Evolutionary conservation across 92 coral and sea anemone species (phyloP).

Genomic region (Heliopora coerulea): DNA sequence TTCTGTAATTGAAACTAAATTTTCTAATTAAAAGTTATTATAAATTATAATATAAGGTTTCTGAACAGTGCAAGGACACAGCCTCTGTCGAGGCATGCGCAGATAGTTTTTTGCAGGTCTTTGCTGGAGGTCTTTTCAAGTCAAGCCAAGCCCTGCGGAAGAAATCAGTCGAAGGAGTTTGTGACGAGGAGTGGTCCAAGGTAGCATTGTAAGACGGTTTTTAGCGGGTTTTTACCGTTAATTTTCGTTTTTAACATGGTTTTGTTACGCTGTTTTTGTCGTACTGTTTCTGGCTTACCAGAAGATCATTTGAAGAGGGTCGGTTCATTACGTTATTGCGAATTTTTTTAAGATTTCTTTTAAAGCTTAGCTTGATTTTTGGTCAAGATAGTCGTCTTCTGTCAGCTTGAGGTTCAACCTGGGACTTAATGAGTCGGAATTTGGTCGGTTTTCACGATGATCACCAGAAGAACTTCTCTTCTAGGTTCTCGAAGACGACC

Average conservation of each 20-base stretch:
- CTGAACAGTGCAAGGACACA: too few relatives aligned
- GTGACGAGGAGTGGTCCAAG: conserved; percentile 42
- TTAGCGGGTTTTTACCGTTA: conserved; percentile 25
- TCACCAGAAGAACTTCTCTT: conserved; percentile 15
- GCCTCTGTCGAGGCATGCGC: too few relatives aligned
- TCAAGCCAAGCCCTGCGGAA: conserved; percentile 27
- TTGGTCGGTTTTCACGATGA: conserved; percentile 17
- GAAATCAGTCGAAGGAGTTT: conserved; percentile 45
- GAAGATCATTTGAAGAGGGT: conserved; percentile 14
- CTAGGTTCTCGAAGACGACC: conserved; percentile 17
- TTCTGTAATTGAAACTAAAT: too few relatives aligned
- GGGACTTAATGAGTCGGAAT: background rate
- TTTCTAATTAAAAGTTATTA: too few relatives aligned
- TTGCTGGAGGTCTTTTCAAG: conserved; percentile 40
- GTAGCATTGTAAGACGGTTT: conserved; percentile 30
- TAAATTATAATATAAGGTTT: too few relatives aligned
- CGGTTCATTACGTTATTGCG: conserved; percentile 14
- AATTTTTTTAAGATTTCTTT: conserved; percentile 28
- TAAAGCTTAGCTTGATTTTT: conserved; percentile 17
- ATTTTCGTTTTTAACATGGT: conserved; percentile 19
- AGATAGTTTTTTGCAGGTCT: conserved; percentile 13
- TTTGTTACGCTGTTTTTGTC: conserved; percentile 20
- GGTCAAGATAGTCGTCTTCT: conserved; percentile 19
- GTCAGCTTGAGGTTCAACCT: background rate
- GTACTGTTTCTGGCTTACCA: conserved; percentile 4